Evolutionary conservation across 2,888 invertebrate genomes (phyloP), one percentile per base, ranked within the genome.

Genomic region (Eupithecia dodoneata): DNA sequence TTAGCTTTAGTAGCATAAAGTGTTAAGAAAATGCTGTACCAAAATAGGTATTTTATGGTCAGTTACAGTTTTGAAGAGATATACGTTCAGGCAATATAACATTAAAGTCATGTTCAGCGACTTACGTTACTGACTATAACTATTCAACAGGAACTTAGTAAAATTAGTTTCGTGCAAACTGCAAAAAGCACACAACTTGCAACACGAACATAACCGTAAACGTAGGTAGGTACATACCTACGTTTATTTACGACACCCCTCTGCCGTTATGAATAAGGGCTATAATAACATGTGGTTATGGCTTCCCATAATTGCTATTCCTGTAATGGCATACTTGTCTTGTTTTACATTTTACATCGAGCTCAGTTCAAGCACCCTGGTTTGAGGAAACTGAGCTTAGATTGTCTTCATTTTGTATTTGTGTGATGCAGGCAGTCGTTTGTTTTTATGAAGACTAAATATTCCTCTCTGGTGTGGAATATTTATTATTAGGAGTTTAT

Each of bases 331-430:
- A 73, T 59, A 42, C 66, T 77, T 52, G 72, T 76, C 74, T 80
- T 73, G 77, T 82, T 81, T 79, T 83, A 69, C 45, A 79, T 83
- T 84, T 81, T 82, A 76, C 77, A 55, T 76, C 81, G 78, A 77
- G 72, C 18, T 81, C 63, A 80, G 85, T 84, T 84, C 85, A 83
- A 79, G 73, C 47, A 70, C 70, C 70, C 30, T 2, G 15, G 10
- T 12, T 18, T 15, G 3, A 15, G 70, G 70, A 66, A 65, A n/a
- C 47, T 70, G 70, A 4, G 13, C 47, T 47, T 6, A 70, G 70
- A 30, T 70, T 69, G 10, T 47, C 3, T 70, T 12, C 47, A 18
- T 49, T 47, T 45, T n/a, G 45, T 18, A 15, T 18, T 15, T 42
- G 66, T 41, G 10, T 6, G 18, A 10, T 66, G 7, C 66, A 15